Percentiles rank a stretch among this genome's conserved stretches.
Conservation (phyloP, 2,888 invertebrate species). For the Crematogaster levior region DNA sequence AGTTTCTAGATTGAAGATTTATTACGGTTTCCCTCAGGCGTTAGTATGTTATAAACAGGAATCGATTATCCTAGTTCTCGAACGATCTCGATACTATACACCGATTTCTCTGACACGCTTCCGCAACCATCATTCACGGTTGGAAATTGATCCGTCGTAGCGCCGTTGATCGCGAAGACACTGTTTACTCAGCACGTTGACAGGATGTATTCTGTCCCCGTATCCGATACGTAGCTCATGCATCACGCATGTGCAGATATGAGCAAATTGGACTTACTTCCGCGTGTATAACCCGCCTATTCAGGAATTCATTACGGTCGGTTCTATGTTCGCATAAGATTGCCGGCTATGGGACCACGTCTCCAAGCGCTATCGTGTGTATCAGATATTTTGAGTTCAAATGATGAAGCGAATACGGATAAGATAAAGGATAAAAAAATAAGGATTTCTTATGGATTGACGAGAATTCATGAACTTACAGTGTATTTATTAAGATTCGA, state of each 20-base stretch:
- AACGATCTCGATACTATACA: background rate
- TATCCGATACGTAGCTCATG: slow-evolving; percentile 55
- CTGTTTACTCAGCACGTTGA: slow-evolving; percentile 49
- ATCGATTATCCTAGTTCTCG: slow-evolving; percentile 11
- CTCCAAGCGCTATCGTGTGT: slow-evolving; percentile 58
- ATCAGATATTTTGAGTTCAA: slow-evolving; percentile 69
- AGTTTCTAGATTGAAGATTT: no score
- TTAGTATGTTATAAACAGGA: background rate
- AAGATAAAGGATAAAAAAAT: slow-evolving; percentile 63
- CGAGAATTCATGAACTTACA: no score
- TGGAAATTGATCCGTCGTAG: slow-evolving; percentile 46
- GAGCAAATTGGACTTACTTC: slow-evolving; percentile 73
- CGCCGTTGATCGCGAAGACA: slow-evolving; percentile 67
- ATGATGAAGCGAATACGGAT: slow-evolving; percentile 16
- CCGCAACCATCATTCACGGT: slow-evolving; percentile 28
- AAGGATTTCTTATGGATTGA: slow-evolving; percentile 59
- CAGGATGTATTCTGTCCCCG: slow-evolving; percentile 44
- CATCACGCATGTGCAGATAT: slow-evolving; percentile 44
- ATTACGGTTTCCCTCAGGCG: background rate
- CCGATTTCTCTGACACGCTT: slow-evolving; percentile 21
- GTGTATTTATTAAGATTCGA: no score
- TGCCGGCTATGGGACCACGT: slow-evolving; percentile 68
- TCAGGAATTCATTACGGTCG: slow-evolving; percentile 79
- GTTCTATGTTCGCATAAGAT: slow-evolving; percentile 74
- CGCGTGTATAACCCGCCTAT: slow-evolving; percentile 71